Base-by-base conservation (phyloP, 2,113 vertebrate genomes). In the Mugil cephalus region DNA sequence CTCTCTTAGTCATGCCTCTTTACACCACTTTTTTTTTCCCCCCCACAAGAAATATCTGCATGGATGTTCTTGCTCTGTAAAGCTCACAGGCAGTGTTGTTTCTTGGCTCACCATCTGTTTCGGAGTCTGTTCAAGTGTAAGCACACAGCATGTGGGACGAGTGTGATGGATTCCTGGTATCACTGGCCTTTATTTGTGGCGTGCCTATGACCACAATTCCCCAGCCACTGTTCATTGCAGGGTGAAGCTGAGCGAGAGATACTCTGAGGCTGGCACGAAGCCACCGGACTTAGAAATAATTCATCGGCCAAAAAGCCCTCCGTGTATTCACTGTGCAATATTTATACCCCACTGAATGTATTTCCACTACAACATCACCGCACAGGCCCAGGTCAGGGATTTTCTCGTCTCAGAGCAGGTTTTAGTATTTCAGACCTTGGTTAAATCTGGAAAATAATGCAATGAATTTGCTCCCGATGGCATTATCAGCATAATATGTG, bases 201-300 rank as follows among this genome's bases (percentile, higher is more conserved):
- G 47, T 69, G 68, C 65, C 75, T 50, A 58, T 79, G 80, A 79
- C 86, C 85, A 58, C 60, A 77, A 87, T 83, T 90, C 83, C 85
- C 88, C 75, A 69, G 80, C 69, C 66, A 36, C 84, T 83, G 85
- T 72, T 90, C 86, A 85, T 42, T 69, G 86, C 77, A 64, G 74
- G 67, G 67, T 45, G 82, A 87, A 62, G 77, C 83, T 67, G 71
- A 81, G 77, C 67, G 9, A 74, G 83, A 86, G 82, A 73, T 77
- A 82, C 81, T 85, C 74, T 7, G 54, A 43, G 59, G 66, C 73
- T 85, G 83, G 86, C 74, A 64, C 3, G 43, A 71, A 88, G 87
- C 90, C 87, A 87, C 80, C 48, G 72, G 82, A 85, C 88, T 87
- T 88, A 43, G 75, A 85, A 89, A 92, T 92, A 91, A 90, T 92